These are phyloP conservation scores for Phycodurus eques DNA, from an alignment of 2,113 vertebrate genomes.

Conservation along the genomic window DNA sequence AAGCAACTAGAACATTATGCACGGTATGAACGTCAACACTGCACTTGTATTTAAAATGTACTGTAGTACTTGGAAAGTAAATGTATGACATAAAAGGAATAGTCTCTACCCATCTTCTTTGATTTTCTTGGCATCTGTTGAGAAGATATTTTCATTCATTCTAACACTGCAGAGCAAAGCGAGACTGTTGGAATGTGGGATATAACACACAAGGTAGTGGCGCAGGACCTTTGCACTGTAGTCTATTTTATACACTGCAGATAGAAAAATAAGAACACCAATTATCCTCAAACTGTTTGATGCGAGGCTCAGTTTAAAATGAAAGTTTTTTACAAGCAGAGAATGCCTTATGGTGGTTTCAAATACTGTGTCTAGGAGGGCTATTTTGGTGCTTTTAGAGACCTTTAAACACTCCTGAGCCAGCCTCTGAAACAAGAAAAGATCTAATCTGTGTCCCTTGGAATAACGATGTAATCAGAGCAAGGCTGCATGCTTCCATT, in stretches of 20 bases:
- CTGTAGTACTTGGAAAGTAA: no score
- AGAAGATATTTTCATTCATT: background rate
- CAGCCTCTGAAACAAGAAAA: constrained; percentile 29
- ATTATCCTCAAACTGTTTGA: constrained; percentile 22
- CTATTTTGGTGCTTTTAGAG: constrained; percentile 46
- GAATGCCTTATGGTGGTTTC: constrained; percentile 29
- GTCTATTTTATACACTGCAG: background rate
- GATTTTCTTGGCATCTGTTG: no score
- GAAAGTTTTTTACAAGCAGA: constrained; percentile 35
- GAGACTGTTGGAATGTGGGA: background rate
- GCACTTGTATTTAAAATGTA: no score
- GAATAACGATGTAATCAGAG: constrained; percentile 51
- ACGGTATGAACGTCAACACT: no score
- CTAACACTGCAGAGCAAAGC: background rate
- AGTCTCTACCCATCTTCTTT: no score
- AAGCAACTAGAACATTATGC: no score
- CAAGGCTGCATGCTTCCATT: constrained; percentile 20
- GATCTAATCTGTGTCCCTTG: constrained; percentile 42
- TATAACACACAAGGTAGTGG: background rate
- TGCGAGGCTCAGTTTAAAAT: constrained; percentile 6
- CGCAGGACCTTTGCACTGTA: background rate
- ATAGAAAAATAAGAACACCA: background rate
- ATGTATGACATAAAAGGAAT: no score
- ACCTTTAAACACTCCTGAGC: constrained; percentile 43
- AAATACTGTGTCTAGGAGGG: constrained; percentile 36